A percentile compares a stretch with the other conserved stretches of the same genome.
Conservation (phyloP, 2,113 vertebrate species). For the Sander vitreus region DNA sequence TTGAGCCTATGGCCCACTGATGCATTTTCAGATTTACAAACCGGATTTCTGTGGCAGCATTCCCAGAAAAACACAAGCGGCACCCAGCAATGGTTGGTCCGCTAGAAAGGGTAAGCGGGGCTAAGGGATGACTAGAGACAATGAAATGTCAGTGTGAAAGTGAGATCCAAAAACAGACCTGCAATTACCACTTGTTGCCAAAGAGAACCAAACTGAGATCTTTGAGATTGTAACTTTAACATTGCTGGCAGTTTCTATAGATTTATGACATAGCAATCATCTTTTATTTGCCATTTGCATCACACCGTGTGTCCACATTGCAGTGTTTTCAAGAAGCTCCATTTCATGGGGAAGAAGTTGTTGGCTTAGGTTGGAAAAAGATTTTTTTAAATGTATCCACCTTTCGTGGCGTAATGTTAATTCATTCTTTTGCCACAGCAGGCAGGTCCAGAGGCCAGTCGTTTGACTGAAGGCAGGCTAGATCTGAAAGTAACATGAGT, state of each 20-base stretch:
- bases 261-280: slow-evolving; percentile 29
- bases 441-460: background rate
- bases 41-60: too few species aligned
- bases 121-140: too few species aligned
- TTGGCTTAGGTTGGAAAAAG: background rate
- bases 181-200: too few species aligned
- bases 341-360: background rate
- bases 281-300: slow-evolving; percentile 17
- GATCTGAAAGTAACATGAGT: background rate
- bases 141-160: too few species aligned
- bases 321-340: background rate
- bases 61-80: too few species aligned
- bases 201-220: too few species aligned
- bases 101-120: too few species aligned
- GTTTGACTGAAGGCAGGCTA: background rate
- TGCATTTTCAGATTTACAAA: too few species aligned
- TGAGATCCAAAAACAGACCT: too few species aligned
- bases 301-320: background rate
- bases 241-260: background rate
- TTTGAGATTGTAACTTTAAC: background rate
- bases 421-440: background rate
- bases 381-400: slow-evolving; percentile 23
- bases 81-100: too few species aligned
- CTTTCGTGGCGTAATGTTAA: background rate
- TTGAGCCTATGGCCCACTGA: too few species aligned